Percentiles rank a stretch among this genome's conserved stretches.
Evolutionary conservation across 2,888 invertebrate species (phyloP).

Genomic region (Caenorhabditis sp.): DNA sequence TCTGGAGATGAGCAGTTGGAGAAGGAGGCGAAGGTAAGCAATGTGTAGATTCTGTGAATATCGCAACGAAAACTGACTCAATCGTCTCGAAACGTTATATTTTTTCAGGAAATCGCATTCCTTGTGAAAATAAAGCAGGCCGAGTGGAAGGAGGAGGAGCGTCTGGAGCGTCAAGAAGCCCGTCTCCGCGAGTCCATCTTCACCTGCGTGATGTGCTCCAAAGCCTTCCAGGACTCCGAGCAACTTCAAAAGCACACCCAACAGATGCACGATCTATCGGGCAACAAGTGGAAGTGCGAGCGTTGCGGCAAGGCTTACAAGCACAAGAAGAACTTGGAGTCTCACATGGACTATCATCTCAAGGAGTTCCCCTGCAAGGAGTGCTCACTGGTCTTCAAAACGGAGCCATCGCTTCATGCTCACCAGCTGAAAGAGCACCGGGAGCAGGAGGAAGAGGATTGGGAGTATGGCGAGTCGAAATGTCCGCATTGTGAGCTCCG

Average conservation of each 20-base stretch:
- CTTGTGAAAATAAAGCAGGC: background rate
- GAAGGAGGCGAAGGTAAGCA: constrained; percentile 6
- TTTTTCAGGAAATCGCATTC: constrained; percentile 36
- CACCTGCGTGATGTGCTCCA: constrained; percentile 55
- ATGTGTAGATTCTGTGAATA: too few relatives aligned
- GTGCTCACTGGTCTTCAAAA: constrained; percentile 48
- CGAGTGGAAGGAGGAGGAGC: constrained; percentile 23
- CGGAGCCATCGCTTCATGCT: background rate
- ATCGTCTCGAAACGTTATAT: background rate
- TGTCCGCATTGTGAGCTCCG: constrained; percentile 29
- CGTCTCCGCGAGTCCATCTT: background rate
- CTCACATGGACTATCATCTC: constrained; percentile 36
- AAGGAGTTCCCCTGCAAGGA: constrained; percentile 41
- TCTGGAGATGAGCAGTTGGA: constrained; percentile 38
- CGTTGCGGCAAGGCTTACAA: constrained; percentile 45
- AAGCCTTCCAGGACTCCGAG: constrained; percentile 21
- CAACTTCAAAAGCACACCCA: constrained; percentile 35
- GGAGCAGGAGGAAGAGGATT: background rate
- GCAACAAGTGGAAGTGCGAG: constrained; percentile 6
- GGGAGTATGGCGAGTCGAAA: background rate
- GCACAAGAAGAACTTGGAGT: constrained; percentile 40
- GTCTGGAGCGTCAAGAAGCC: background rate
- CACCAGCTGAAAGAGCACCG: constrained; percentile 18
- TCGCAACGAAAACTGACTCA: too few relatives aligned
- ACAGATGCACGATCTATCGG: constrained; percentile 29